Conservation (phyloP, 1,140 invertebrate species). For the Notospermus geniculatus region DNA sequence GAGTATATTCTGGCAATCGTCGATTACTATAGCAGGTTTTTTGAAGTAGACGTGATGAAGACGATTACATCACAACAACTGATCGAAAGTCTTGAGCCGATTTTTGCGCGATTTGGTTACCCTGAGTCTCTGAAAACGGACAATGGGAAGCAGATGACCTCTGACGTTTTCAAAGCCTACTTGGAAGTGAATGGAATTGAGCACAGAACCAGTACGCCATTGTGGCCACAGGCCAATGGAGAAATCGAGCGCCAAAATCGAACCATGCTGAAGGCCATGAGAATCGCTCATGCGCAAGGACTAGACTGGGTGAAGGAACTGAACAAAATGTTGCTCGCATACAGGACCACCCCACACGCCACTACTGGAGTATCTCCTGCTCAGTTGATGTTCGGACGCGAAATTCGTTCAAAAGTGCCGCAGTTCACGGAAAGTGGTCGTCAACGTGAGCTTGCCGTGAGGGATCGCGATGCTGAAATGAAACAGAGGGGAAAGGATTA, state of each 20-base stretch:
- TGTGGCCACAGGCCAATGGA: constrained; percentile 28
- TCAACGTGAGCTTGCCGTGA: constrained; percentile 1
- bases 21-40: constrained; percentile 28
- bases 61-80: constrained; percentile 17
- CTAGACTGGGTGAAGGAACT: constrained; percentile 26
- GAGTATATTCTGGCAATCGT: constrained; percentile 20
- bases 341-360: constrained; percentile 24
- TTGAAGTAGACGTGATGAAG: constrained; percentile 17
- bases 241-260: constrained; percentile 28
- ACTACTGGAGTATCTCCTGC: constrained; percentile 23
- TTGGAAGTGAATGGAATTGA: constrained; percentile 16
- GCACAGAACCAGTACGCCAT: constrained; percentile 13
- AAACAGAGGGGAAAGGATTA: constrained; percentile 23
- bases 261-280: constrained; percentile 25
- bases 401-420: constrained; percentile 23
- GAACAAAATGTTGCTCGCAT: constrained; percentile 20
- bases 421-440: neutral
- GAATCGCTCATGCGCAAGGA: constrained; percentile 22
- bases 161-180: constrained; percentile 16
- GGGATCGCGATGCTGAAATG: constrained; percentile 22
- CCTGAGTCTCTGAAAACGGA: constrained; percentile 8
- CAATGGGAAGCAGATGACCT: constrained; percentile 6
- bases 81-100: constrained; percentile 8
- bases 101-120: constrained; percentile 2
- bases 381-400: constrained; percentile 23